Evolutionary conservation across 2,888 invertebrate genomes (phyloP), one percentile per base, ranked within the genome.

Genomic region (Meteorus cinctellus): DNA sequence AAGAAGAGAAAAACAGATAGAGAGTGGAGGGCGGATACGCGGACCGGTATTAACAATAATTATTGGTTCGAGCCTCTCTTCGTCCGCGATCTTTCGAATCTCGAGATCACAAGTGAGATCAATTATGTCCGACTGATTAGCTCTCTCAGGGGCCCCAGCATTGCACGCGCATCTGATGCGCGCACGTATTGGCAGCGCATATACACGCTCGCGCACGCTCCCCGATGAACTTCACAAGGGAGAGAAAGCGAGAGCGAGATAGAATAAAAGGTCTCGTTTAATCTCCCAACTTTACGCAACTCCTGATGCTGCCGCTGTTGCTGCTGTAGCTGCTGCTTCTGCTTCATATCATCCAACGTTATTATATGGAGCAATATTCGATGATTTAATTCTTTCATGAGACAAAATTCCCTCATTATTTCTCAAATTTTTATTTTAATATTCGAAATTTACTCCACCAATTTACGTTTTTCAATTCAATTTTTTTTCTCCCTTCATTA

Each of bases 51-150:
- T 88, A 88, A 88, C 86, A 88, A 88, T 89, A 89, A 89, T 89
- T 88, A 89, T 89, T 88, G 89, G 88, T 89, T 89, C 87, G 88
- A 87, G 85, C 87, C 87, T 86, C 86, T 85, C 85, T 85, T 83
- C 82, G 84, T 86, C 84, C 87, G 83, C 85, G 88, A 88, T 88
- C 87, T 86, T 86, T 88, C 88, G 88, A 88, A 89, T 89, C 87
- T 88, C 87, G 83, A 89, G 88, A 89, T 89, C 88, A 87, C 88
- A 87, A 88, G 89, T 88, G 87, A 88, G 89, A 89, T 89, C 88
- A 89, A 89, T 89, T 88, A 89, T 86, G 88, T 86, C 86, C 85
- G 88, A 86, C 88, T 88, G 89, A 88, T 88, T 88, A 88, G 87
- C 84, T 84, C 83, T 77, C 55, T 77, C 77, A 77, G 76, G 83